Conservation (phyloP, 1,140 invertebrate species). For the Drosophila sp. region DNA sequence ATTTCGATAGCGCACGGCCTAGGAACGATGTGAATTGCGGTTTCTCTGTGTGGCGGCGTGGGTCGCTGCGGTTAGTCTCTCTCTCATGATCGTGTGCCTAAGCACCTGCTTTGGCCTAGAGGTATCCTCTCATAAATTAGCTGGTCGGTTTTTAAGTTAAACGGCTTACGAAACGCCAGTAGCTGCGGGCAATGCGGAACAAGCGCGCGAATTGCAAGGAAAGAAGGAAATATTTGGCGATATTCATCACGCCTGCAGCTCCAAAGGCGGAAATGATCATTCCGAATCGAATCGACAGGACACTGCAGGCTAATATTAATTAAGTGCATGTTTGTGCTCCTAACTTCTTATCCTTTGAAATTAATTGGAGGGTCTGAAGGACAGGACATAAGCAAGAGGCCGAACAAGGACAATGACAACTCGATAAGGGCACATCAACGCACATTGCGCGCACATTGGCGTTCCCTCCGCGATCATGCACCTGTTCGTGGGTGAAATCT, state of each 20-base stretch:
- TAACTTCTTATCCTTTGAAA: conserved; percentile 45
- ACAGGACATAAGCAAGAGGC: conserved; percentile 32
- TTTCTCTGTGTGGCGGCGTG: conserved; percentile 33
- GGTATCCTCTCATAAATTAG: conserved; percentile 61
- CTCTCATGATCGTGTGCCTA: conserved; percentile 6
- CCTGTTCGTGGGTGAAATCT: conserved; percentile 72
- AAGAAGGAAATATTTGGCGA: conserved; percentile 23
- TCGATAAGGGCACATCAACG: conserved; percentile 75
- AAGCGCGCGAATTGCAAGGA: conserved; percentile 56
- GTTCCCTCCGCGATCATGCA: conserved; percentile 57
- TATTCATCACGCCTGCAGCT: conserved; percentile 59
- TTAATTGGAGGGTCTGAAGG: conserved; percentile 54
- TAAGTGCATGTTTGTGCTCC: conserved; percentile 68
- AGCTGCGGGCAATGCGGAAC: conserved; percentile 48
- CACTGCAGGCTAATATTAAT: conserved; percentile 69
- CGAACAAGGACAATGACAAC: conserved; percentile 71
- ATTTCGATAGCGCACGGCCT: conserved; percentile 47
- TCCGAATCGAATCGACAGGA: conserved; percentile 38
- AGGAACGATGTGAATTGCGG: not conserved
- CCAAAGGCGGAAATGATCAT: conserved; percentile 51
- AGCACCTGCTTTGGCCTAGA: conserved; percentile 45
- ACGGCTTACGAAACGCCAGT: conserved; percentile 70
- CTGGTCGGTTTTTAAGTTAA: conserved; percentile 44
- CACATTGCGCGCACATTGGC: conserved; percentile 63
- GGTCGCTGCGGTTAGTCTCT: conserved; percentile 5